Base-by-base conservation (phyloP, 1,140 invertebrate genomes). In the Heliconius eleuchia region DNA sequence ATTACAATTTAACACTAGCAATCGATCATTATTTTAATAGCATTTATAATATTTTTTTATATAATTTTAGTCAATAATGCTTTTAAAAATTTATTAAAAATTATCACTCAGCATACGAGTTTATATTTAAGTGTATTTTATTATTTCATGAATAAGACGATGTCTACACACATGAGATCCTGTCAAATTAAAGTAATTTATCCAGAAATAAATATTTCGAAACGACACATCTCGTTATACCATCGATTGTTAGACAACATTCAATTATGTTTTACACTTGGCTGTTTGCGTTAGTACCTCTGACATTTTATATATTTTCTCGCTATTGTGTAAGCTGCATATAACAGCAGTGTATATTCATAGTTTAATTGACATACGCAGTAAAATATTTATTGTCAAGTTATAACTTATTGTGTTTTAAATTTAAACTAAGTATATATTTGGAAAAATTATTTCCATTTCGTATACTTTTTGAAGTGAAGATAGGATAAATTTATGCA, bases 271-370 rank as follows among this genome's bases (percentile, higher is more conserved):
- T 27, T 66, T 66, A 13, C 60, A 66, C 60, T 66, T 66, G 27
- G 60, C 60, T 2, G 60, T 66, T 73, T 73, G 72, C n/a, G 39
- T 46, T 73, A 23, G 39, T 46, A 73, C 39, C 13, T 73, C n/a
- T 73, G 42, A 50, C 72, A 73, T 73, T 73, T 73, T 73, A 73
- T 50, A 50, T 46, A 73, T 73, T 27, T 30, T 73, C 39, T 50
- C 6, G 72, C 72, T 18, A 73, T 73, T 73, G 42, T 73, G 72
- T 34, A 73, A 73, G 50, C 72, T 23, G 16, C 72, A 23, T 13
- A 46, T 42, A 50, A 18, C 16, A 16, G 0, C 16, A 46, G 3
- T 46, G 13, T 46, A 16, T 73, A 73, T 30, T 46, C 50, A 73
- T 50, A 34, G 42, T 50, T 73, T 73, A 73, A 50, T 50, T 73